Base-by-base conservation (phyloP, 2,113 vertebrate genomes). In the zebrafish (Danio rerio) region DNA sequence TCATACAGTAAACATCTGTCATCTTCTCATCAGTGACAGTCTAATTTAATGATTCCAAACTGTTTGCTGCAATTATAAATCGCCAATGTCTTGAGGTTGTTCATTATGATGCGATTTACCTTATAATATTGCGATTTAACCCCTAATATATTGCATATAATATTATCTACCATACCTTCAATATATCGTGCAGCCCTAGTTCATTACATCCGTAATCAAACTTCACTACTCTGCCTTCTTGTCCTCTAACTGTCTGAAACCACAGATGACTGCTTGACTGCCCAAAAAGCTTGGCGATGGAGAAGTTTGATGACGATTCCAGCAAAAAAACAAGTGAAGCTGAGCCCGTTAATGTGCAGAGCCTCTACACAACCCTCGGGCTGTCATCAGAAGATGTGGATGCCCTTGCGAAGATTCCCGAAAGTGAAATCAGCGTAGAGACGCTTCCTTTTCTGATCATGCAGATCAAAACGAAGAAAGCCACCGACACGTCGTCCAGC, bases 341-440 rank as follows among this genome's bases (percentile, higher is more conserved):
- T 90, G 91, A 94, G 91, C 92, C 89, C 89, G 90, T 94, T 91
- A 94, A 93, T 90, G 93, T 94, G 90, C 95, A 92, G 94, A 96
- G 94, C 84, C 94, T 96, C 93, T 95, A 95, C 91, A 93, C 95
- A 89, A 94, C 95, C 90, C 96, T 96, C 91, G 95, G 95, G 90
- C 92, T 96, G 88, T 95, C 95, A 87, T 87, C 94, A 90, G 95
- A 95, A 93, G 95, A 96, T 90, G 95, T 96, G 93, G 95, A 96
- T 92, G 94, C 96, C 90, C 93, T 96, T 91, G 96, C 95, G 92
- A 94, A 95, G 90, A 96, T 95, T 93, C 95, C 95, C 75, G 95
- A 96, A 92, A 95, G 94, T 88, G 96, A 96, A 93, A 96, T 96
- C 65, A 96, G 94, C 89, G 94, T 95, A 90, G 95, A 96, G 92